phyloP scores from a whole-genome alignment of 2,888 invertebrate species.

The Drosophila peninsularis region DNA sequence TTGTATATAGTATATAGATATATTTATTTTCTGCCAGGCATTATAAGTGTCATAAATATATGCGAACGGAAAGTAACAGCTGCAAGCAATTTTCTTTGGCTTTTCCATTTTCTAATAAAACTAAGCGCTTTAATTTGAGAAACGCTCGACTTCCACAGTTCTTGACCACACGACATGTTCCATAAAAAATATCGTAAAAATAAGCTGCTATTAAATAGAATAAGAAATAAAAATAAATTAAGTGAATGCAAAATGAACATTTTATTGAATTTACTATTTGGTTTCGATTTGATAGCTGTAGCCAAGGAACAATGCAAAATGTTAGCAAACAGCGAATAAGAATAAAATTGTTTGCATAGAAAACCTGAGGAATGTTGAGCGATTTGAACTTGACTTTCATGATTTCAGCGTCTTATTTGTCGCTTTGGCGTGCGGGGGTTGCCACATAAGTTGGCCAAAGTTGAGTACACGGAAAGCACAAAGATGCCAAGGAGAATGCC shows the following conservation, averaged over 20 bases:
- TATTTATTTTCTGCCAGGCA: constrained; percentile 22
- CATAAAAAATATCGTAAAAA: constrained; percentile 44
- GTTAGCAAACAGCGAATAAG: not conserved
- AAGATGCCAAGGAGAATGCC: constrained; percentile 64
- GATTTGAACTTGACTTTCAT: constrained; percentile 76
- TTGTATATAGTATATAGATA: not conserved
- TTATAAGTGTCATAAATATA: constrained; percentile 68
- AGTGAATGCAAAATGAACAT: not conserved
- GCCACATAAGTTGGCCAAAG: constrained; percentile 64
- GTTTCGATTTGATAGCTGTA: not conserved
- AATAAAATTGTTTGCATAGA: constrained; percentile 1
- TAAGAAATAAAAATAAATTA: not conserved
- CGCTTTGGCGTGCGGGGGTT: constrained; percentile 68
- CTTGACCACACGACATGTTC: constrained; percentile 50
- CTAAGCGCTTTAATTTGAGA: constrained; percentile 20
- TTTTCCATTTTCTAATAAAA: constrained; percentile 10
- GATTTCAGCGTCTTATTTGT: constrained; percentile 72
- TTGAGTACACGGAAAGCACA: constrained; percentile 16
- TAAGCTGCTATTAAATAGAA: constrained; percentile 24
- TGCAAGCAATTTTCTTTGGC: constrained; percentile 44
- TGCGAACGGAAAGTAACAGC: constrained; percentile 65
- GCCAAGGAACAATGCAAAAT: not conserved
- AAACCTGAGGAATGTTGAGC: constrained; percentile 41
- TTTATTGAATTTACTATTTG: not conserved
- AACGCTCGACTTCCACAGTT: constrained; percentile 25